These are phyloP conservation scores for Ormyrus thymus DNA, from an alignment of 2,888 invertebrate species.

Conservation along the genomic window DNA sequence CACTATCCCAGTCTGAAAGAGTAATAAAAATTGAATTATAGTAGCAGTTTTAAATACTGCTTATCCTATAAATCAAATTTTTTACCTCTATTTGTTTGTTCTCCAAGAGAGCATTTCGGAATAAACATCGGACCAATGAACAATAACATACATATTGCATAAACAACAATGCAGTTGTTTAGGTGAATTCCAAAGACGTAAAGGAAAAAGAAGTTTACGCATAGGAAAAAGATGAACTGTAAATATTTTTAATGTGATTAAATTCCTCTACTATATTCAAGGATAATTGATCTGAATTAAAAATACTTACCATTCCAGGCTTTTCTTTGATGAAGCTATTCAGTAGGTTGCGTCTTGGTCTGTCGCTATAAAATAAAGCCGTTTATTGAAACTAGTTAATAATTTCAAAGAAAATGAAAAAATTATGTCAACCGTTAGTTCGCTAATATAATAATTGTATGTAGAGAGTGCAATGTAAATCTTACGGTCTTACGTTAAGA, in stretches of 20 bases:
- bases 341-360: too few species aligned
- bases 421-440: too few species aligned
- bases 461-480: too few species aligned
- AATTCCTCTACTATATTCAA: neutral
- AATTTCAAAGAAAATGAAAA: too few species aligned
- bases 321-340: too few species aligned
- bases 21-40: neutral
- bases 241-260: constrained; percentile 45
- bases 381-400: too few species aligned
- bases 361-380: too few species aligned
- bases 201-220: too few species aligned
- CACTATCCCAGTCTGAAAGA: constrained; percentile 71
- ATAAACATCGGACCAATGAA: constrained; percentile 67
- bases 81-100: constrained; percentile 67
- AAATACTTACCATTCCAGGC: constrained; percentile 67
- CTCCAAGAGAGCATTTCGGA: constrained; percentile 63
- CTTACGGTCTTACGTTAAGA: too few species aligned
- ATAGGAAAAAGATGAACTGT: constrained; percentile 64
- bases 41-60: neutral
- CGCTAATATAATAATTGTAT: too few species aligned
- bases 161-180: constrained; percentile 62
- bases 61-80: neutral
- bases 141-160: constrained; percentile 68
- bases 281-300: constrained; percentile 10
- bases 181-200: constrained; percentile 64